phyloP scores from a whole-genome alignment of 2,797 vertebrate genomes.

The Ceryle rudis region DNA sequence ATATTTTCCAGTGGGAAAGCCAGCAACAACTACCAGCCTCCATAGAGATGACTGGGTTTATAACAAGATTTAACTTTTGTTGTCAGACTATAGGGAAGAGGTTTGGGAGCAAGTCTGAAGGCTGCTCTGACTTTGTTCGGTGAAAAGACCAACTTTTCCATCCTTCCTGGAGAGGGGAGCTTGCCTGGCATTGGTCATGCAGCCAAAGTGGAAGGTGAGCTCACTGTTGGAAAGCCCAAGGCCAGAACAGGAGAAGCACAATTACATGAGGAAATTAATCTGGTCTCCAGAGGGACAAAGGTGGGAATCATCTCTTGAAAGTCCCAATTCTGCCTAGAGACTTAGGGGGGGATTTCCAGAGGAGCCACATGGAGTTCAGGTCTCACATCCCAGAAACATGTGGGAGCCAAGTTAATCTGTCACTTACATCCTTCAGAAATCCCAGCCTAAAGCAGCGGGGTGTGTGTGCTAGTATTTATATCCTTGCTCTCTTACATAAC shows the following conservation, averaged over 20 bases:
- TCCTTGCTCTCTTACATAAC: neutral
- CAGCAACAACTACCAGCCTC: neutral
- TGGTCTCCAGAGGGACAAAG: neutral
- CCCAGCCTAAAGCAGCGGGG: neutral
- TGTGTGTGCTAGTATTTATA: neutral
- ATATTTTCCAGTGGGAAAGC: conserved; percentile 38
- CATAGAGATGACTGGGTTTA: neutral
- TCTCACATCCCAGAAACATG: accelerated
- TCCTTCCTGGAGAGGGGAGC: neutral
- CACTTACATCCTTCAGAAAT: neutral
- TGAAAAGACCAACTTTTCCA: neutral
- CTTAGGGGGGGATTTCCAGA: neutral
- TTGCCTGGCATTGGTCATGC: neutral
- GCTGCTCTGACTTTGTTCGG: neutral
- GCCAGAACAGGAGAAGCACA: neutral
- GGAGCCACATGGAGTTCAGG: neutral
- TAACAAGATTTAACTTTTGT: neutral
- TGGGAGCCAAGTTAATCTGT: neutral
- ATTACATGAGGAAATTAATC: conserved; percentile 3
- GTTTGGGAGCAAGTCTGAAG: neutral
- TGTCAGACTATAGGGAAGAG: neutral
- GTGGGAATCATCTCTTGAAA: neutral
- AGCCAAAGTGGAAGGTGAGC: neutral
- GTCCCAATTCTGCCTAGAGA: neutral
- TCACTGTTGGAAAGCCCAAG: neutral